Percentiles rank a stretch among this genome's conserved stretches.
Conservation (phyloP, 2,113 vertebrate genomes). For the Tympanuchus pallidicinctus region DNA sequence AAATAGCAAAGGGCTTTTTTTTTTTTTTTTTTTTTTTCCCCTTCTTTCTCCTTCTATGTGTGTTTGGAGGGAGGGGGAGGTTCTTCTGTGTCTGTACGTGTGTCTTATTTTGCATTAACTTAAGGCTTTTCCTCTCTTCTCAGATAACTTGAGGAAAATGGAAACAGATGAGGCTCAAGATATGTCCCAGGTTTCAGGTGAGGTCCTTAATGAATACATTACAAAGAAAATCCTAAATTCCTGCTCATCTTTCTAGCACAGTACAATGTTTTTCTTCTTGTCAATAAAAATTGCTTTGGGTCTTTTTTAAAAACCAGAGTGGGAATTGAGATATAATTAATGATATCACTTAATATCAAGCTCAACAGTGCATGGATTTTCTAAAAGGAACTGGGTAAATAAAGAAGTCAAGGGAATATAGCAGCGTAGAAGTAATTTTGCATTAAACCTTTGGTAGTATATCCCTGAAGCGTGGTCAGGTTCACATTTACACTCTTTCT, state of each 20-base stretch:
- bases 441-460: background rate
- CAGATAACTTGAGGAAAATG: constrained; percentile 96
- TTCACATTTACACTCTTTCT: background rate
- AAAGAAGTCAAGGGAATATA: constrained; percentile 15
- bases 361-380: constrained; percentile 10
- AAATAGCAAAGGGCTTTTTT: constrained; percentile 42
- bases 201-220: constrained; percentile 61
- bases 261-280: constrained; percentile 16
- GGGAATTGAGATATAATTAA: constrained; percentile 13
- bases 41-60: constrained; percentile 22
- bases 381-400: constrained; percentile 33
- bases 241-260: constrained; percentile 30
- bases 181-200: constrained; percentile 98
- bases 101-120: constrained; percentile 79
- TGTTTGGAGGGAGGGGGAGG: background rate
- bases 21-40: background rate
- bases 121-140: constrained; percentile 74
- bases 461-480: background rate
- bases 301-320: constrained; percentile 26
- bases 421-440: constrained; percentile 30
- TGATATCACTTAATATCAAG: constrained; percentile 7
- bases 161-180: constrained; percentile 96
- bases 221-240: constrained; percentile 42
- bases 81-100: background rate
- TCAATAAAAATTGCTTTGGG: constrained; percentile 39